Conservation (phyloP, 1,140 invertebrate genomes). For the Atta texana region DNA sequence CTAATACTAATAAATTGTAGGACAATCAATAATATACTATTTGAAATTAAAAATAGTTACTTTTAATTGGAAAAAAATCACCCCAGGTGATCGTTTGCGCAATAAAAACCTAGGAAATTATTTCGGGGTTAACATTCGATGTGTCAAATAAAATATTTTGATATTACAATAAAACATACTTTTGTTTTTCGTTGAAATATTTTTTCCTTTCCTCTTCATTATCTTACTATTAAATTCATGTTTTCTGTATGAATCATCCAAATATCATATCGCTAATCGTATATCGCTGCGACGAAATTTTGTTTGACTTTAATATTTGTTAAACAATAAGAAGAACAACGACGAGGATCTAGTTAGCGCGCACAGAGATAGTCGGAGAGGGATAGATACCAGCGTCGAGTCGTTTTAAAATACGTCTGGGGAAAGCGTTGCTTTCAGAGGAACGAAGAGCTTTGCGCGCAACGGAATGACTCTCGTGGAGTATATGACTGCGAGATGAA, state of each 20-base stretch:
- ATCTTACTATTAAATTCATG: not conserved
- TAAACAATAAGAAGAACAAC: not conserved
- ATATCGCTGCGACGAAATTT: conserved; percentile 12
- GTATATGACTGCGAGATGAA: conserved; percentile 68
- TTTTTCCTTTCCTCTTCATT: not conserved
- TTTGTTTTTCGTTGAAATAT: not conserved
- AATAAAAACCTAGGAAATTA: no score
- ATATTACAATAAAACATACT: not conserved
- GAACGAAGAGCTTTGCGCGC: conserved; percentile 53
- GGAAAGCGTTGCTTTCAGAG: conserved; percentile 62
- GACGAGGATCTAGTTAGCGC: not conserved
- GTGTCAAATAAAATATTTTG: not conserved
- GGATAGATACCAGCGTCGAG: conserved; percentile 27
- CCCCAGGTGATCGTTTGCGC: no score
- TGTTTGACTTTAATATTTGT: conserved; percentile 45
- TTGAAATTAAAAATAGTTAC: no score
- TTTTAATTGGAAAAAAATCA: no score
- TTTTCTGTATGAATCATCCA: not conserved
- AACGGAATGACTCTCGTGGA: conserved; percentile 57
- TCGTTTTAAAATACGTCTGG: conserved; percentile 52
- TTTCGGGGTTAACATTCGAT: not conserved
- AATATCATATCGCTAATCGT: conserved; percentile 7
- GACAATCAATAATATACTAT: no score
- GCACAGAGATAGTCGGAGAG: not conserved
- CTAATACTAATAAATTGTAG: no score